These are phyloP conservation scores for Cossypha niveicapilla DNA, from an alignment of 2,797 vertebrate species.

Conservation along the genomic window DNA sequence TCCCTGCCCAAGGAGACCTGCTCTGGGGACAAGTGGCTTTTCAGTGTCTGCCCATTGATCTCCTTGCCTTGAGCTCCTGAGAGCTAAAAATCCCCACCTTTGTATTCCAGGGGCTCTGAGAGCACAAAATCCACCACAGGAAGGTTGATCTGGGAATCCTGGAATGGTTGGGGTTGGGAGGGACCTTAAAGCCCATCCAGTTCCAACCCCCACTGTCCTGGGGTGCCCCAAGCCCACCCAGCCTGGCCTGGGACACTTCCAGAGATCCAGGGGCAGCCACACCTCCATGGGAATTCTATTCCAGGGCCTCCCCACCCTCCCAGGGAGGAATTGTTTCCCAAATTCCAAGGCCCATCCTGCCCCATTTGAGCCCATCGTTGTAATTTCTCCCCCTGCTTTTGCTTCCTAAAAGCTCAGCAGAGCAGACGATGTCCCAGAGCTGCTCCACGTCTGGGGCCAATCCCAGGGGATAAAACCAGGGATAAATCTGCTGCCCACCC, in stretches of 20 bases:
- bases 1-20: not conserved
- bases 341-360: not conserved
- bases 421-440: not conserved
- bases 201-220: not conserved
- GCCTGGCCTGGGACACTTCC: not conserved
- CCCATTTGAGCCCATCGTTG: not conserved
- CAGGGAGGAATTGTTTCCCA: not conserved
- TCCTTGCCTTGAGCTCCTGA: not conserved
- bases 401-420: not conserved
- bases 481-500: not conserved
- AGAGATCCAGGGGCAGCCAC: not conserved
- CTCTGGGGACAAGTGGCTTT: not conserved
- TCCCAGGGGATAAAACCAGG: rapidly evolving
- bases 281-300: not conserved
- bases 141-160: not conserved
- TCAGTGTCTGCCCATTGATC: not conserved
- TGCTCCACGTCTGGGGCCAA: not conserved
- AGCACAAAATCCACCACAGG: rapidly evolving
- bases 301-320: not conserved
- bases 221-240: not conserved
- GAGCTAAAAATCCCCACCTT: not conserved
- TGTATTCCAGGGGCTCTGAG: not conserved
- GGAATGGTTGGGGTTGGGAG: not conserved
- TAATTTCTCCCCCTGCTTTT: not conserved
- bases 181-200: not conserved